phyloP scores from a whole-genome alignment of 2,113 vertebrate genomes.

The Diadophis punctatus region DNA sequence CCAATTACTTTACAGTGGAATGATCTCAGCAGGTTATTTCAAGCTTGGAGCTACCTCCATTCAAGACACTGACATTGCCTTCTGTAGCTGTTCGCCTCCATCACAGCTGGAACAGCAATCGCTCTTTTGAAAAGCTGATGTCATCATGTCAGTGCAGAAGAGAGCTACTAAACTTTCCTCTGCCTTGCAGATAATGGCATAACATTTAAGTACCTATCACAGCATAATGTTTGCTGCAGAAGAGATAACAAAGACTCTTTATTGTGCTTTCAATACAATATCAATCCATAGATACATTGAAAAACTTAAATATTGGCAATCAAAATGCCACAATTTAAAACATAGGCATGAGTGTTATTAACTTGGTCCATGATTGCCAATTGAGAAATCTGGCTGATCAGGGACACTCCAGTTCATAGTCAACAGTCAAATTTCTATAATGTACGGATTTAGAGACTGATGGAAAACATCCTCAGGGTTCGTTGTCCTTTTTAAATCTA shows the following conservation, averaged over 20 bases:
- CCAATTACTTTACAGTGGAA: conserved; percentile 5
- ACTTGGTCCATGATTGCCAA: background rate
- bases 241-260: background rate
- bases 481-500: background rate
- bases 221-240: background rate
- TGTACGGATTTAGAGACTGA: background rate
- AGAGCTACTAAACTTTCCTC: background rate
- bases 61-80: background rate
- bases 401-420: background rate
- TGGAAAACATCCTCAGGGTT: background rate
- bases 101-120: conserved; percentile 14
- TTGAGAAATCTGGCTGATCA: background rate
- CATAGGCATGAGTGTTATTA: background rate
- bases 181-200: background rate
- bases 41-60: background rate
- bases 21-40: conserved; percentile 3
- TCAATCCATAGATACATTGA: background rate
- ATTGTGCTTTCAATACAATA: background rate
- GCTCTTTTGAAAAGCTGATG: fast-evolving
- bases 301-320: background rate
- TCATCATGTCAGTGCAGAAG: background rate
- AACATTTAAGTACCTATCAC: background rate
- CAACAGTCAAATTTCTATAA: background rate
- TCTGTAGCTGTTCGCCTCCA: background rate
- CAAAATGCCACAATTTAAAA: background rate